Evolutionary conservation across 2,113 vertebrate genomes (phyloP).

Genomic region (Podiceps cristatus): DNA sequence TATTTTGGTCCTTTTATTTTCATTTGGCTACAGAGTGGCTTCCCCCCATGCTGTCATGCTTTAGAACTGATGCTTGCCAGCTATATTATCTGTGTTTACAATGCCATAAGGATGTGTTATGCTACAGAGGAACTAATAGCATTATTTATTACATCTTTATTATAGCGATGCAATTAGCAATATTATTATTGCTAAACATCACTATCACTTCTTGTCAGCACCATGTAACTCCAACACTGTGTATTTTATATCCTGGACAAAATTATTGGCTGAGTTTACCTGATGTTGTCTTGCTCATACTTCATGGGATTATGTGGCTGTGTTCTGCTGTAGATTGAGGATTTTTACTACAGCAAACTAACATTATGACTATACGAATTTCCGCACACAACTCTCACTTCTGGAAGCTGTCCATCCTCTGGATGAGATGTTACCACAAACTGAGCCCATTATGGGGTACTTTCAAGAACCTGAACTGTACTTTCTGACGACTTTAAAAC

Average conservation of each 20-base stretch:
- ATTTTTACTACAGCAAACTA: background rate
- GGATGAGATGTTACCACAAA: background rate
- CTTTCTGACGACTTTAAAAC: background rate
- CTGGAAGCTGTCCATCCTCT: background rate
- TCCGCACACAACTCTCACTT: background rate
- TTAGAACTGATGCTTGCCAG: conserved; percentile 47
- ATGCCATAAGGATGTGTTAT: conserved; percentile 56
- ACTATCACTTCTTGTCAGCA: conserved; percentile 64
- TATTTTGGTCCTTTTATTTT: conserved; percentile 32
- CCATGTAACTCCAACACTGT: conserved; percentile 10
- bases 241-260: conserved; percentile 31
- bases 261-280: conserved; percentile 50
- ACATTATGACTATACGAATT: background rate
- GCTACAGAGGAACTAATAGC: conserved; percentile 51
- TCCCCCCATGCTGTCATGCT: background rate
- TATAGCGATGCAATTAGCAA: conserved; percentile 66
- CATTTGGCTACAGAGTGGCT: conserved; percentile 9
- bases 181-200: conserved; percentile 64
- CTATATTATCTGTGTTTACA: conserved; percentile 57
- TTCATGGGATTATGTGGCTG: background rate
- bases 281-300: background rate
- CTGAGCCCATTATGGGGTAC: background rate
- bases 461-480: background rate
- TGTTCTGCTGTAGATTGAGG: background rate
- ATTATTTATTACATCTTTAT: conserved; percentile 71